phyloP scores from a whole-genome alignment of 2,797 vertebrate species.

The Amblyraja radiata region DNA sequence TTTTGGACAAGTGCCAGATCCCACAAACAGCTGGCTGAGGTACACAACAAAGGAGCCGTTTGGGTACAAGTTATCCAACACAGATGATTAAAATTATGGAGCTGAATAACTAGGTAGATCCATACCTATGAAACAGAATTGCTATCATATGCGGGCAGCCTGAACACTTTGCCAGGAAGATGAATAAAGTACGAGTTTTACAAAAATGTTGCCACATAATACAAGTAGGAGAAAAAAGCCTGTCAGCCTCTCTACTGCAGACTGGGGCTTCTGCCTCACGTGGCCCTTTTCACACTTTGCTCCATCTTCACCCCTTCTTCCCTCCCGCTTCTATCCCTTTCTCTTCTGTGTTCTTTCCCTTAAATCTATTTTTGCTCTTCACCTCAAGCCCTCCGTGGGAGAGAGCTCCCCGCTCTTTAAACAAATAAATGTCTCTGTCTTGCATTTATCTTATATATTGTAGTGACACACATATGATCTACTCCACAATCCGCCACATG shows the following conservation, averaged over 20 bases:
- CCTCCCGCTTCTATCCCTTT: background rate
- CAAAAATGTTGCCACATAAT: background rate
- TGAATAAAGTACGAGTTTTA: background rate
- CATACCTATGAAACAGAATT: background rate
- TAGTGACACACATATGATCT: background rate
- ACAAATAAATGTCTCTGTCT: background rate
- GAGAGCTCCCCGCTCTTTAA: background rate
- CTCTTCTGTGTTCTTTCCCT: background rate
- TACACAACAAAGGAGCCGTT: background rate
- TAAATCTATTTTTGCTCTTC: background rate
- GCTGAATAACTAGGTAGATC: background rate
- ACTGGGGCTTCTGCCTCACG: background rate
- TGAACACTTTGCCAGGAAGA: background rate
- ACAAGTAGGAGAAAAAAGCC: background rate
- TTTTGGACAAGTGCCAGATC: background rate
- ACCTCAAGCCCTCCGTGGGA: background rate
- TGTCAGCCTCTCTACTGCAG: background rate
- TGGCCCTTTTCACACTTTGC: no score
- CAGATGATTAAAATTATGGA: background rate
- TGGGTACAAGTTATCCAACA: no score
- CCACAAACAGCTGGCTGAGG: background rate
- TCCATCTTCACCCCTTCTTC: background rate
- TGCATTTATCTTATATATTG: background rate
- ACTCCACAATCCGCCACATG: background rate
- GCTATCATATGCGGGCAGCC: no score